These are phyloP conservation scores for Strigamia crassipes DNA, from an alignment of 2,888 invertebrate species.

Conservation along the genomic window DNA sequence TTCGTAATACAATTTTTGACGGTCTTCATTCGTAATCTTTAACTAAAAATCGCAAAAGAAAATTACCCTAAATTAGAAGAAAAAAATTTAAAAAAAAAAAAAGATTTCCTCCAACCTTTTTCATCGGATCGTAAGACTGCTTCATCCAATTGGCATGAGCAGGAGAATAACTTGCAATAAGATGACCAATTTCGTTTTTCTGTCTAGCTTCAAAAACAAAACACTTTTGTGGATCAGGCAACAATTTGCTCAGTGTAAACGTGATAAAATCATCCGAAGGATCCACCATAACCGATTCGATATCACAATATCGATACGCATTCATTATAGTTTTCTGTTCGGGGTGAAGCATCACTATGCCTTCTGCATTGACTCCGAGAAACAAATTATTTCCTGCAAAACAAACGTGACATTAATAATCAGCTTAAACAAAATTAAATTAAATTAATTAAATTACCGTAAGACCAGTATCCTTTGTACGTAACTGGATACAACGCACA, in stretches of 20 bases:
- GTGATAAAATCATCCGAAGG: constrained; percentile 91
- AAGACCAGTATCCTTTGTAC: constrained; percentile 92
- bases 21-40: constrained; percentile 82
- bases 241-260: constrained; percentile 74
- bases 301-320: constrained; percentile 86
- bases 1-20: constrained; percentile 84
- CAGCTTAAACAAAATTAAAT: neutral
- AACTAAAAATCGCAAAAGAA: constrained; percentile 55
- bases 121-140: constrained; percentile 54
- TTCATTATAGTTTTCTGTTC: constrained; percentile 89
- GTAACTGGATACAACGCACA: constrained; percentile 86
- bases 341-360: constrained; percentile 86
- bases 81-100: constrained; percentile 1
- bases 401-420: neutral
- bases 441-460: constrained; percentile 63
- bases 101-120: constrained; percentile 50
- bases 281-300: constrained; percentile 87
- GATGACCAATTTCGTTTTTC: constrained; percentile 87
- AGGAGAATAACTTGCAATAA: constrained; percentile 90
- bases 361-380: constrained; percentile 87
- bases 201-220: constrained; percentile 90
- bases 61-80: neutral
- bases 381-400: constrained; percentile 64
- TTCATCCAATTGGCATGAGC: constrained; percentile 69
- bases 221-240: constrained; percentile 75